Evolutionary conservation across 2,113 vertebrate species (phyloP), one percentile per base, ranked within the genome.

Genomic region (Catharus bicknelli): DNA sequence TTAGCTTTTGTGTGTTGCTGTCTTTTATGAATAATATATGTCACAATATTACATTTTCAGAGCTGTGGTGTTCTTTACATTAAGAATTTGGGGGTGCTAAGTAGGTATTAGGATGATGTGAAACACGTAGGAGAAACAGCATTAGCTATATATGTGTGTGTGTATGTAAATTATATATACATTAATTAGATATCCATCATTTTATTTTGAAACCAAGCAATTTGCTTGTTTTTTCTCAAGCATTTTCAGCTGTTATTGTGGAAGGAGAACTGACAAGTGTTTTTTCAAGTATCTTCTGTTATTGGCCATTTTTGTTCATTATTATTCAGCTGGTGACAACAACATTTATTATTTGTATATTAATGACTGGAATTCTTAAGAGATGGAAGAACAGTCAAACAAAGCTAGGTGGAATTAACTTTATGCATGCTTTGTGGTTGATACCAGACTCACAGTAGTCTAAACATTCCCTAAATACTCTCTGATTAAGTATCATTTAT

Each of bases 11-110:
- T 75, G 87, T 57, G 82, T 82, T 68, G 68, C 78, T 91, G 40
- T 88, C n/a, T 78, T 80, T 94, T 96, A 92, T 95, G 88, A 96
- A 96, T 96, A 96, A 95, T 95, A 77, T 69, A 91, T 91, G 42
- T 91, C 30, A 40, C 55, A 89, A 43, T 47, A n/a, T 48, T 95
- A 50, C 42, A 27, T 91, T 92, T 90, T 88, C 40, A 80, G 75
- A 83, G 19, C 23, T 63, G 8, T 70, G 51, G 9, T 67, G 54
- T 77, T 70, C 94, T 95, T 96, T 94, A 50, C 79, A 22, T 85
- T 94, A 76, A 73, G 66, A 93, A 82, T 55, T 76, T 77, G 32
- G 16, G 17, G 9, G 1, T 93, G 36, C 20, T 94, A 84, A 95
- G 66, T 81, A 94, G 20, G 42, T 85, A 36, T 47, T 76, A 86